Percentiles rank a stretch among this genome's conserved stretches.
phyloP scores from a whole-genome alignment of 2,113 vertebrate genomes.

The Istiophorus platypterus region DNA sequence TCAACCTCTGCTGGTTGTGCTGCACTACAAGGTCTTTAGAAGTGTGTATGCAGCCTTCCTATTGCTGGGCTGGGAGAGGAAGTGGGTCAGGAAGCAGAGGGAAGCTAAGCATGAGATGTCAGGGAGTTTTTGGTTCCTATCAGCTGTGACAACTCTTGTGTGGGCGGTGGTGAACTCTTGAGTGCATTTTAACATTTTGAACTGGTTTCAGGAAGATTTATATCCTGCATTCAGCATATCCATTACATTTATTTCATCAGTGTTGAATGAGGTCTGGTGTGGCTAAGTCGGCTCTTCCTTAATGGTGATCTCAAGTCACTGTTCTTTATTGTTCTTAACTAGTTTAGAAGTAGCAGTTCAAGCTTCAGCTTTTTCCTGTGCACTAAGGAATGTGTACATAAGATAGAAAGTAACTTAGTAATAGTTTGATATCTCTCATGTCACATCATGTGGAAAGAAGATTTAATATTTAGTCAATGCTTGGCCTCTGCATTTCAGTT shows the following conservation, averaged over 20 bases:
- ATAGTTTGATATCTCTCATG: not conserved
- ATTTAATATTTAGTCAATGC: constrained; percentile 6
- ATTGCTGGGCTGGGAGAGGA: constrained; percentile 61
- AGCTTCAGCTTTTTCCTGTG: not conserved
- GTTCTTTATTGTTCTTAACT: not conserved
- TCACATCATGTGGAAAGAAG: constrained; percentile 10
- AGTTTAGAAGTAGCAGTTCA: not conserved
- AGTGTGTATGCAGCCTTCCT: constrained; percentile 48
- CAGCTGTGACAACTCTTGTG: constrained; percentile 24
- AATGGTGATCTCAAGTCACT: not conserved
- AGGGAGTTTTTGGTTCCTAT: constrained; percentile 54
- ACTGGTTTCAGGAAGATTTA: constrained; percentile 1
- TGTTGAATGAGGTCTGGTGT: not conserved
- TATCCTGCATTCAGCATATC: not conserved
- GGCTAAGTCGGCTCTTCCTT: constrained; percentile 2
- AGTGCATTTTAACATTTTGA: constrained; percentile 28
- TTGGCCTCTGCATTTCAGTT: constrained; percentile 19
- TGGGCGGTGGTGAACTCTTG: constrained; percentile 13
- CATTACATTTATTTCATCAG: not conserved
- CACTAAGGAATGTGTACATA: not conserved
- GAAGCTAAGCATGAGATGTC: constrained; percentile 70
- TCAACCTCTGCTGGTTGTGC: constrained; percentile 45
- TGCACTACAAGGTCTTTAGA: constrained; percentile 33
- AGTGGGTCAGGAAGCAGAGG: constrained; percentile 79
- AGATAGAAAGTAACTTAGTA: not conserved